Conservation (phyloP, 2,797 vertebrate genomes). For the Gymnocypris eckloni region DNA sequence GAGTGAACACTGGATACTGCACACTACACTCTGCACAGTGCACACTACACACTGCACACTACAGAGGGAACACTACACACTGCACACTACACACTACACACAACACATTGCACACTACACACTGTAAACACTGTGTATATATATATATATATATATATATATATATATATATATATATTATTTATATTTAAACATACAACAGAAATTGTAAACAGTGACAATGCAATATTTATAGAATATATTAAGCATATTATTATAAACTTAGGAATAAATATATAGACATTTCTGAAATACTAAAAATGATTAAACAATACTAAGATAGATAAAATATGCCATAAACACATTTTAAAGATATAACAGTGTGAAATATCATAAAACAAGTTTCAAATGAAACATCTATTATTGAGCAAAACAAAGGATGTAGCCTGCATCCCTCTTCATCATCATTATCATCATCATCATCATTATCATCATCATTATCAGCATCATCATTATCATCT, state of each 20-base stretch:
- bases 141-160: too few relatives aligned
- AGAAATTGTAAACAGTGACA: neutral
- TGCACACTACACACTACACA: neutral
- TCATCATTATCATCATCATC: too few relatives aligned
- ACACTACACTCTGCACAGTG: neutral
- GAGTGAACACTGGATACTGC: neutral
- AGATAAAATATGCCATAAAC: too few relatives aligned
- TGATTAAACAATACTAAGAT: neutral
- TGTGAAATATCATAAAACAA: neutral
- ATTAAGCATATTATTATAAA: neutral
- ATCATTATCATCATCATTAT: too few relatives aligned
- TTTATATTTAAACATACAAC: too few relatives aligned
- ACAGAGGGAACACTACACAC: too few relatives aligned
- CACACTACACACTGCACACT: neutral
- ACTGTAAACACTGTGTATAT: too few relatives aligned
- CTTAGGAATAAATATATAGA: neutral
- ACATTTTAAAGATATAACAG: too few relatives aligned
- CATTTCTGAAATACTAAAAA: neutral
- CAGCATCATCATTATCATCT: too few relatives aligned
- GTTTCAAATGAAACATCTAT: neutral
- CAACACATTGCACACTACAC: neutral
- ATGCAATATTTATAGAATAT: neutral
- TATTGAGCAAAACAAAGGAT: conserved; percentile 38
- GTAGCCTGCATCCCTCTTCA: neutral
- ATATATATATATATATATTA: too few relatives aligned